Evolutionary conservation across 2,888 invertebrate genomes (phyloP).

Genomic region (Drosophila setosimentum): DNA sequence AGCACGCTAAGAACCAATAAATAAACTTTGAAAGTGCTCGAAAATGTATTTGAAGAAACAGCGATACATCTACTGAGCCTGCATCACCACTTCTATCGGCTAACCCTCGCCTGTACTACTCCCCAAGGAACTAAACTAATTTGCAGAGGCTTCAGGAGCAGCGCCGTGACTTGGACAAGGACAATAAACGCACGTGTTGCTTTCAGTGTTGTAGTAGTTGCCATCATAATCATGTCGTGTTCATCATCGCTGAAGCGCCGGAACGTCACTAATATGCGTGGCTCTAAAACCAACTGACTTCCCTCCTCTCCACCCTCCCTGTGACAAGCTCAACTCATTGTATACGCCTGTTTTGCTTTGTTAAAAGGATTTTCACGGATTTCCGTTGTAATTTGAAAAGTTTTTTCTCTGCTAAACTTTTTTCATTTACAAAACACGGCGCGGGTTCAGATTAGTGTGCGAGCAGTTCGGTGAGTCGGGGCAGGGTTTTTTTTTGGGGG

Average conservation of each 20-base stretch:
- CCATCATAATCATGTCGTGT: conserved; percentile 55
- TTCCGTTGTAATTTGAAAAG: conserved; percentile 82
- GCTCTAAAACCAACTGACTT: conserved; percentile 20
- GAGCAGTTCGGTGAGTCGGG: not conserved
- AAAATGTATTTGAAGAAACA: conserved; percentile 43
- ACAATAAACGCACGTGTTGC: conserved; percentile 62
- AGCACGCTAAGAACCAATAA: conserved; percentile 61
- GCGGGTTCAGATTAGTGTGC: not conserved
- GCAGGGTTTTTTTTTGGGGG: not conserved
- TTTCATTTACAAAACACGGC: conserved; percentile 70
- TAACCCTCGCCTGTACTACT: not conserved
- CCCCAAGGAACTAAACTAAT: conserved; percentile 54
- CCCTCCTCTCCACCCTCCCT: not conserved
- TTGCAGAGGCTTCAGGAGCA: conserved; percentile 53
- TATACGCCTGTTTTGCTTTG: conserved; percentile 71
- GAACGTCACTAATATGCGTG: conserved; percentile 57
- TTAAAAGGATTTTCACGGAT: conserved; percentile 82
- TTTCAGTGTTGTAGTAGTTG: conserved; percentile 12
- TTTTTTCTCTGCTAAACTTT: conserved; percentile 74
- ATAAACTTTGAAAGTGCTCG: conserved; percentile 73
- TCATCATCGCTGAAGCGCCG: conserved; percentile 51
- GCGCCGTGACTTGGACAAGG: conserved; percentile 35
- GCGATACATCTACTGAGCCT: conserved; percentile 17
- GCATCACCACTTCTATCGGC: not conserved
- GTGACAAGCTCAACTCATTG: not conserved